Conservation (phyloP, 1,140 invertebrate species). For the Drosophila kurseongensis region DNA sequence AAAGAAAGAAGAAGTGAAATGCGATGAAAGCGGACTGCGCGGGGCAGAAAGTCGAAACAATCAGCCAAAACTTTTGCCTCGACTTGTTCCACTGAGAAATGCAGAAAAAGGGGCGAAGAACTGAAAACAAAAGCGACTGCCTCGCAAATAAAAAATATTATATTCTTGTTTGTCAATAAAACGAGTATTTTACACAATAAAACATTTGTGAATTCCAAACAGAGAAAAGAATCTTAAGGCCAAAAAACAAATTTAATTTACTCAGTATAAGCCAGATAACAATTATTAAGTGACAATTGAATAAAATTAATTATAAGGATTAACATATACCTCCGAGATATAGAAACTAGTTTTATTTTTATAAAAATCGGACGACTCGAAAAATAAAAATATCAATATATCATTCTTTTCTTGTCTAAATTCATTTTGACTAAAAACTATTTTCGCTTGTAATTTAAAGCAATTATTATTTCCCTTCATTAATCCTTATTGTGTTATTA, state of each 20-base stretch:
- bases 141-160: constrained; percentile 18
- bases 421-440: no score
- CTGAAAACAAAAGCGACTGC: constrained; percentile 9
- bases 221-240: neutral
- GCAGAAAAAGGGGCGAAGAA: constrained; percentile 2
- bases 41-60: constrained; percentile 46
- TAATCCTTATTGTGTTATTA: no score
- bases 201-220: neutral
- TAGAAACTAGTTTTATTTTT: no score
- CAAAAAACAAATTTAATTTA: neutral
- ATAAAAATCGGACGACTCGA: no score
- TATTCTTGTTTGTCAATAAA: constrained; percentile 16
- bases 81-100: constrained; percentile 19
- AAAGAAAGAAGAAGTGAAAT: constrained; percentile 7
- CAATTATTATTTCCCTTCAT: no score
- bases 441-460: no score
- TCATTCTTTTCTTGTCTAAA: no score
- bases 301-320: no score
- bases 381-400: no score
- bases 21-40: neutral
- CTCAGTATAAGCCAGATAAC: neutral
- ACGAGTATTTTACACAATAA: constrained; percentile 1
- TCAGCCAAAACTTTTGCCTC: constrained; percentile 60
- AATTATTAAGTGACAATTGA: no score
- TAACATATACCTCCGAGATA: no score